These are phyloP conservation scores for Mythimna ferrago DNA, from an alignment of 2,888 invertebrate species.

Conservation along the genomic window DNA sequence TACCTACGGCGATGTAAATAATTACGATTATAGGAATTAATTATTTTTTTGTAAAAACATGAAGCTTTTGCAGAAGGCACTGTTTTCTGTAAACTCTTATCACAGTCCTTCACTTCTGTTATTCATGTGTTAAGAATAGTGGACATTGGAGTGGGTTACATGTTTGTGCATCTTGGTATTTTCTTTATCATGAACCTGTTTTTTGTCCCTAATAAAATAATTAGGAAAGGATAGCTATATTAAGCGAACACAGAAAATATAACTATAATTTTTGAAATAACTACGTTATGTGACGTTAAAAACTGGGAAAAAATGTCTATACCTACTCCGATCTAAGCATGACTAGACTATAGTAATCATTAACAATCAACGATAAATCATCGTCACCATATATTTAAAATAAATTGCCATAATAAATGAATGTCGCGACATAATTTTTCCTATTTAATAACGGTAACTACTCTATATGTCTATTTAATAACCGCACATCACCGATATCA, in stretches of 20 bases:
- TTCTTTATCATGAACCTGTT: too few species aligned
- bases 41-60: too few species aligned
- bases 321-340: background rate
- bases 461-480: conserved; percentile 23
- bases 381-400: conserved; percentile 22
- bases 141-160: too few species aligned
- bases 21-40: too few species aligned
- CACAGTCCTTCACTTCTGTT: too few species aligned
- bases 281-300: background rate
- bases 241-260: background rate
- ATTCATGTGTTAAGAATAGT: too few species aligned
- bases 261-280: background rate
- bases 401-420: conserved; percentile 17
- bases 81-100: too few species aligned
- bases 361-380: conserved; percentile 18
- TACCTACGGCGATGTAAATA: too few species aligned
- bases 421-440: conserved; percentile 17
- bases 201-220: too few species aligned
- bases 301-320: background rate
- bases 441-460: conserved; percentile 24
- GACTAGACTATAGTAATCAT: background rate
- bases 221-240: background rate
- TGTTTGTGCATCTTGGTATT: too few species aligned
- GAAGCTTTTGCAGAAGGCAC: too few species aligned
- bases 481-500: conserved; percentile 30